Conservation (phyloP, 2,797 vertebrate genomes). For the Sebastiscus albofasciatus region DNA sequence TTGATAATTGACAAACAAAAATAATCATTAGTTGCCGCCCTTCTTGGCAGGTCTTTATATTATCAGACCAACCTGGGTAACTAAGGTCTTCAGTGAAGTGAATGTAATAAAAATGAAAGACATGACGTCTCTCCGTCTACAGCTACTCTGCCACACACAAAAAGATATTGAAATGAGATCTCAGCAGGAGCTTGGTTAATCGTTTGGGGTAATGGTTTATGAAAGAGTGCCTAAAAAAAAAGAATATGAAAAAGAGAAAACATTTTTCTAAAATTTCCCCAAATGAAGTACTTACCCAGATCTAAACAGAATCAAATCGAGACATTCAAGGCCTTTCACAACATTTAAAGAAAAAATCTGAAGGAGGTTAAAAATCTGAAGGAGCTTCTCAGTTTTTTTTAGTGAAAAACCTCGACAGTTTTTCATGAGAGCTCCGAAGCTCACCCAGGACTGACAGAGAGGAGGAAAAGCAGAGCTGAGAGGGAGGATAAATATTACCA, state of each 20-base stretch:
- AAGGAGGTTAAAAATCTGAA: constrained; percentile 7
- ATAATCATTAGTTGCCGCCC: too few species aligned
- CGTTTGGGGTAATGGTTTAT: background rate
- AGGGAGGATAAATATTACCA: constrained; percentile 73
- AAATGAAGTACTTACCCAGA: background rate
- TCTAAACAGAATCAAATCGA: background rate
- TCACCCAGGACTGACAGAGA: constrained; percentile 42
- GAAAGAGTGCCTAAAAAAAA: background rate
- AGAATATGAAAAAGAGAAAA: background rate
- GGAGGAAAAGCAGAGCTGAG: constrained; percentile 46
- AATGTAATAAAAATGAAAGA: background rate
- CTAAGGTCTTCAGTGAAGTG: background rate
- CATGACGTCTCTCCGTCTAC: too few species aligned
- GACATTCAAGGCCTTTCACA: constrained; percentile 1
- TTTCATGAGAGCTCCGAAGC: background rate
- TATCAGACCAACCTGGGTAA: background rate
- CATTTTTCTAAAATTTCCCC: too few species aligned
- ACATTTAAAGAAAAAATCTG: background rate
- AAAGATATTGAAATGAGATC: background rate
- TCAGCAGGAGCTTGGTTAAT: background rate
- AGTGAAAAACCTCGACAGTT: background rate
- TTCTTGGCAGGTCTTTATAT: background rate
- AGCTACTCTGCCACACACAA: background rate
- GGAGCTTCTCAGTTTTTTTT: background rate
- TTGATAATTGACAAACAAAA: too few species aligned